Base-by-base conservation (phyloP, 2,797 vertebrate species). In the Squalus acanthias region DNA sequence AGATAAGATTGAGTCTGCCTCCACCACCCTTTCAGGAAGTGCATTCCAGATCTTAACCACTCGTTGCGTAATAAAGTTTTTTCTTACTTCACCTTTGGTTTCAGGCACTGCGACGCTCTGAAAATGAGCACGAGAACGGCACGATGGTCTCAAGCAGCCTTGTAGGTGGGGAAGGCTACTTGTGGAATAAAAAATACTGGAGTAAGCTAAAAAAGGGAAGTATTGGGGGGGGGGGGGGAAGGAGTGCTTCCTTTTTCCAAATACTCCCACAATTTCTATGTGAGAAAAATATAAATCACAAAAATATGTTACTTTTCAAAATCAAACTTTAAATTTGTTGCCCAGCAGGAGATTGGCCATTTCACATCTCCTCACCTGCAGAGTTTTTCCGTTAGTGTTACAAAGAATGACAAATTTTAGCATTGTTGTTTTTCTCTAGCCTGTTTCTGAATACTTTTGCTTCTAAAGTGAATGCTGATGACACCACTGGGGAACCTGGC, bases 401-500 rank as follows among this genome's bases (percentile, higher is more conserved):
- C 29, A 65, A 20, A n/a, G 60, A 92, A 65, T 65, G 57, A 63
- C 13, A 92, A 92, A 20, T 92, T 17, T 20, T 7, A 39, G 1
- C 24, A 92, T 57, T 63, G 29, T 65, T 63, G 20, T 92, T n/a
- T 65, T 20, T 17, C 5, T 17, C 57, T 33, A 65, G 13, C 15
- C 13, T 92, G 12, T 15, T 15, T 20, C 60, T 65, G 89, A n/a
- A n/a, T 92, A 65, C 33, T n/a, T 82, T 17, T 82, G 13, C 53
- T 91, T 92, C 33, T n/a, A 65, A 92, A 92, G 26, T 89, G 53
- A 57, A 92, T 85, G 79, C 39, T 85, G 79, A 85, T 91, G 60
- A 92, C 57, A 92, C 33, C 60, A 63, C 29, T 29, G 89, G 60
- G 13, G 29, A 65, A 65, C 33, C 60, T 63, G 89, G 29, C 33